A percentile compares a stretch with the other conserved stretches of the same genome.
phyloP scores from a whole-genome alignment of 1,140 invertebrate species.

The Apis laboriosa region DNA sequence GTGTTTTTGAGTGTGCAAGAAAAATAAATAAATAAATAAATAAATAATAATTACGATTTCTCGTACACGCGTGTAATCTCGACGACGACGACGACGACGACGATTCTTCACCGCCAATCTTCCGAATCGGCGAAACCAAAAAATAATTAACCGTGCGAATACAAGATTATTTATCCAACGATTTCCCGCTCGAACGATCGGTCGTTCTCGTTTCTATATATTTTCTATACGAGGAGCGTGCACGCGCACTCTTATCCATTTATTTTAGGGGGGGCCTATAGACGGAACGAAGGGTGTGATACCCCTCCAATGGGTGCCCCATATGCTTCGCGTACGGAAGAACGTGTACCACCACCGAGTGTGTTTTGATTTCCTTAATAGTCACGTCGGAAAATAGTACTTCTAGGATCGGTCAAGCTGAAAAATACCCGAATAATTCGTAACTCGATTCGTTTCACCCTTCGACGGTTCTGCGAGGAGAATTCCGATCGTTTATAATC shows the following conservation, averaged over 20 bases:
- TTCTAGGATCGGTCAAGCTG: slow-evolving; percentile 15
- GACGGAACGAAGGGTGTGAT: slow-evolving; percentile 76
- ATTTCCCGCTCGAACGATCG: slow-evolving; percentile 77
- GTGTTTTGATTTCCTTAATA: slow-evolving; percentile 81
- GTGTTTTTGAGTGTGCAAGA: background rate
- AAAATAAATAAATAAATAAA: background rate
- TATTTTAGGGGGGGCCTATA: slow-evolving; percentile 75
- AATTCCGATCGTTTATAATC: too few species aligned
- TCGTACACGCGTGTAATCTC: background rate
- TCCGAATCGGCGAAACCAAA: slow-evolving; percentile 39
- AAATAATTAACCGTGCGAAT: slow-evolving; percentile 79
- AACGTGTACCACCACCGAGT: slow-evolving; percentile 65
- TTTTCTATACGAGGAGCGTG: slow-evolving; percentile 53
- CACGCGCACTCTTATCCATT: slow-evolving; percentile 72
- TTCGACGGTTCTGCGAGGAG: background rate
- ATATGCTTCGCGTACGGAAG: slow-evolving; percentile 75
- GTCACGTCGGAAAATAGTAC: slow-evolving; percentile 69
- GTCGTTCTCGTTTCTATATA: slow-evolving; percentile 69
- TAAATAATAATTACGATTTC: background rate
- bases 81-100: background rate
- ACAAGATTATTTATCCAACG: slow-evolving; percentile 74
- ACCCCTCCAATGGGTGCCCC: slow-evolving; percentile 74
- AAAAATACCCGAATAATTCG: slow-evolving; percentile 44
- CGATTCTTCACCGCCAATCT: slow-evolving; percentile 23
- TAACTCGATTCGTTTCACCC: background rate